Evolutionary conservation across 2,797 vertebrate species (phyloP).

Genomic region (Poeciliopsis gracilis): DNA sequence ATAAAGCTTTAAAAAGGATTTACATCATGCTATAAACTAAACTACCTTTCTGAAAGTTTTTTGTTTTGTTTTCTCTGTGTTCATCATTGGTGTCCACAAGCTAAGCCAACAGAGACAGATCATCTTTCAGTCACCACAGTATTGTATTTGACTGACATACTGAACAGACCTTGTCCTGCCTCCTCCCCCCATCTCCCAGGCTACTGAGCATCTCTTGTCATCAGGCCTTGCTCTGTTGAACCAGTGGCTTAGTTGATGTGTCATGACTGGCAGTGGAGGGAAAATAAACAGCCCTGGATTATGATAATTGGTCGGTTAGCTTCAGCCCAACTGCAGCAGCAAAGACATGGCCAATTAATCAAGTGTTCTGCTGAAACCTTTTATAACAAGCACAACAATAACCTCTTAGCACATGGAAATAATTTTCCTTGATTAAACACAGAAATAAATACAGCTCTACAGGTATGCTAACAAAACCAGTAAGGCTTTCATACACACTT

Average conservation of each 20-base stretch:
- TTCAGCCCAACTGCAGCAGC: conserved; percentile 71
- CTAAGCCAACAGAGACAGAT: conserved; percentile 49
- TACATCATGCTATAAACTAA: background rate
- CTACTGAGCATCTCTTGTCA: conserved; percentile 69
- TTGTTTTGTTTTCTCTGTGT: conserved; percentile 29
- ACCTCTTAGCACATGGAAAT: conserved; percentile 89
- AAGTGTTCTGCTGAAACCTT: conserved; percentile 84
- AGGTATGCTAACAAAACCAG: conserved; percentile 76
- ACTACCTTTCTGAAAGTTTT: background rate
- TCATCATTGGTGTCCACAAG: conserved; percentile 11
- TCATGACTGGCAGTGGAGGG: conserved; percentile 74
- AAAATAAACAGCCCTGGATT: conserved; percentile 91
- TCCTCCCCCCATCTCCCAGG: conserved; percentile 28
- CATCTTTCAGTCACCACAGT: conserved; percentile 51
- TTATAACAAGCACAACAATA: conserved; percentile 85
- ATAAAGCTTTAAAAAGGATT: conserved; percentile 18
- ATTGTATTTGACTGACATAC: conserved; percentile 62
- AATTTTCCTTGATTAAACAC: conserved; percentile 90
- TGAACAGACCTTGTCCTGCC: conserved; percentile 50
- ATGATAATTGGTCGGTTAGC: conserved; percentile 89
- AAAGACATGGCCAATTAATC: conserved; percentile 88
- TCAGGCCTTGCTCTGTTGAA: conserved; percentile 63
- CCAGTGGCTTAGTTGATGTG: conserved; percentile 43
- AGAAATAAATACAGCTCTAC: conserved; percentile 86
- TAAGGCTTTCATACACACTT: conserved; percentile 58